Evolutionary conservation across 2,888 invertebrate species (phyloP).

Genomic region (Pilophorus perplexus): DNA sequence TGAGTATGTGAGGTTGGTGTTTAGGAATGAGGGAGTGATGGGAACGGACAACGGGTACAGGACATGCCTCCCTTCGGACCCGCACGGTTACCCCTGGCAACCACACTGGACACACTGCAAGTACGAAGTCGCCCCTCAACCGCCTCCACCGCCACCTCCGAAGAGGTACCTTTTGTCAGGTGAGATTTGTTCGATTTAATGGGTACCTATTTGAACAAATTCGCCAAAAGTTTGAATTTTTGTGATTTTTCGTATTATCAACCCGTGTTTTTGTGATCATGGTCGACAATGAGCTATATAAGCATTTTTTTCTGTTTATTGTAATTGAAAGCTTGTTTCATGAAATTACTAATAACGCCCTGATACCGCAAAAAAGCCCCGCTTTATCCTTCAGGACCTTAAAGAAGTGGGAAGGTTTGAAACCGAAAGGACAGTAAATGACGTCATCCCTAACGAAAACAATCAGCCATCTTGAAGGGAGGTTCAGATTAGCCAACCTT

Average conservation of each 20-base stretch:
- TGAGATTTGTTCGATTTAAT: slow-evolving; percentile 20
- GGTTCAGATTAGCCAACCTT: too few relatives aligned
- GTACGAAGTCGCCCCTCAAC: slow-evolving; percentile 42
- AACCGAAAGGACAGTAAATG: too few relatives aligned
- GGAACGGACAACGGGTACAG: slow-evolving; percentile 47
- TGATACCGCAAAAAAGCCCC: too few relatives aligned
- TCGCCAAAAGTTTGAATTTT: background rate
- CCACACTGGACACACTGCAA: slow-evolving; percentile 46
- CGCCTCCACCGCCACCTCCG: slow-evolving; percentile 47
- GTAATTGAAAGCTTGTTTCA: too few relatives aligned
- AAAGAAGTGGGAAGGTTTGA: too few relatives aligned
- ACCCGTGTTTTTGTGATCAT: background rate
- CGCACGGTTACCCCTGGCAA: slow-evolving; percentile 43
- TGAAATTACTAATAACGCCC: too few relatives aligned
- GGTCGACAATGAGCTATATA: background rate
- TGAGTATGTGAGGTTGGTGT: background rate
- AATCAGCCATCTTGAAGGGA: too few relatives aligned
- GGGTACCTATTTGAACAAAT: background rate
- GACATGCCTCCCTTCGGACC: slow-evolving; percentile 25
- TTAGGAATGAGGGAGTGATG: slow-evolving; percentile 39
- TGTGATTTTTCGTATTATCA: background rate
- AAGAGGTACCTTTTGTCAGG: slow-evolving; percentile 48
- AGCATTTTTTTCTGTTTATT: too few relatives aligned
- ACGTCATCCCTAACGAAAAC: too few relatives aligned
- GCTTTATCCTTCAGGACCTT: too few relatives aligned